Percentiles rank a stretch among this genome's conserved stretches.
phyloP scores from a whole-genome alignment of 2,888 invertebrate genomes.

The Synergus laeviventris region DNA sequence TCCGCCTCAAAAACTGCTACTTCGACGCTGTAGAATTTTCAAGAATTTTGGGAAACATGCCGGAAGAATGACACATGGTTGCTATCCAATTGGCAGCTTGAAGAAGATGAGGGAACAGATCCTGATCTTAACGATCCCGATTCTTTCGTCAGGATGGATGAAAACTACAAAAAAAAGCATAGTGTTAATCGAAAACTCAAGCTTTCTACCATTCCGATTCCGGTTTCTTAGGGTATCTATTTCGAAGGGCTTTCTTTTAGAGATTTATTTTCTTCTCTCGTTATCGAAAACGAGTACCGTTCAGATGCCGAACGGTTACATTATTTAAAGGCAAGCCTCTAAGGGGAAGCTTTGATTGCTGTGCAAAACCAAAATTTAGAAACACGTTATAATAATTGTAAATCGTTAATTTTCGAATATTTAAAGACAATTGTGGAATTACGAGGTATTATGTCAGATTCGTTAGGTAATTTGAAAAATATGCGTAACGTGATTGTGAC shows the following conservation, averaged over 20 bases:
- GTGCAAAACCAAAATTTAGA: conserved; percentile 28
- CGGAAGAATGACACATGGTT: too few relatives aligned
- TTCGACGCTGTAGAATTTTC: too few relatives aligned
- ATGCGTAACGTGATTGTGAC: not conserved
- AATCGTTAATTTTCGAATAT: conserved; percentile 3
- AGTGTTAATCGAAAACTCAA: too few relatives aligned
- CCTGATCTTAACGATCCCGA: too few relatives aligned
- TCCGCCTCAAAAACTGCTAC: too few relatives aligned
- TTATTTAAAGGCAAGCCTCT: not conserved
- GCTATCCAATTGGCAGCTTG: too few relatives aligned
- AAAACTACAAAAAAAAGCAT: too few relatives aligned
- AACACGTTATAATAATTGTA: conserved; percentile 2
- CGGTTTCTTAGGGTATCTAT: not conserved
- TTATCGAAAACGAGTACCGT: not conserved
- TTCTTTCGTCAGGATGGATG: too few relatives aligned
- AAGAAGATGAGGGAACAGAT: too few relatives aligned
- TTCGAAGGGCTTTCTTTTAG: not conserved
- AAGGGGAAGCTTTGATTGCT: not conserved
- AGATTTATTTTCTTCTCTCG: conserved; percentile 3
- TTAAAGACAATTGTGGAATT: not conserved
- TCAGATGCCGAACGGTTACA: conserved; percentile 4
- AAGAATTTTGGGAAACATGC: too few relatives aligned
- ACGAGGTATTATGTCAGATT: not conserved
- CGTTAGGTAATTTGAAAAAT: not conserved
- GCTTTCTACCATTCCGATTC: not conserved